Conservation (phyloP, 2,797 vertebrate genomes). For the Artibeus jamaicensis region DNA sequence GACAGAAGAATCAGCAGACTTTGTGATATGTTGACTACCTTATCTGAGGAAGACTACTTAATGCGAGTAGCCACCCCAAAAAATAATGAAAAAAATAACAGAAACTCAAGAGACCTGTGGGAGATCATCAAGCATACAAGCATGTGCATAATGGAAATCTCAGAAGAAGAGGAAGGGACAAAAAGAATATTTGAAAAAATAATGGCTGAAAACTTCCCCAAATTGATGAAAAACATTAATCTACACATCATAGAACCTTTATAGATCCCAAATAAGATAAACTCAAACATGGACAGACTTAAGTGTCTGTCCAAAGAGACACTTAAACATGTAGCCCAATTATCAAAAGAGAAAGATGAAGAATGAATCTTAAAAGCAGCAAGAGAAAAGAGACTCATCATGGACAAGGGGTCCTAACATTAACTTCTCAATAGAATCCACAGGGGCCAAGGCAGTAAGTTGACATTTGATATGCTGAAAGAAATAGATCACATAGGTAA, state of each 20-base stretch:
- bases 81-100: neutral
- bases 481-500: neutral
- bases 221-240: slow-evolving; percentile 17
- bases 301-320: neutral
- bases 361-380: neutral
- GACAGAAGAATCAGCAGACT: neutral
- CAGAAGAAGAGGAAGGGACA: neutral
- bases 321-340: neutral
- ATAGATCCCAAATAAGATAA: neutral
- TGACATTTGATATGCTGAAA: neutral
- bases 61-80: neutral
- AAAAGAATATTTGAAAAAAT: slow-evolving; percentile 20
- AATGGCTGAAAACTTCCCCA: neutral
- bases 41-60: slow-evolving; percentile 11
- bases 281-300: no score
- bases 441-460: neutral
- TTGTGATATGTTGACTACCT: neutral
- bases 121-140: slow-evolving; percentile 1
- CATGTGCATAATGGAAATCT: neutral
- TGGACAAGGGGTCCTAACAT: neutral
- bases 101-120: neutral
- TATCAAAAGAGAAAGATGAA: slow-evolving; percentile 35
- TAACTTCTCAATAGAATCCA: slow-evolving; percentile 7
- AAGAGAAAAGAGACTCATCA: neutral
- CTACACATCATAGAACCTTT: neutral